Conservation (phyloP, 1,140 invertebrate species). For the Leptopilina clavipes region DNA sequence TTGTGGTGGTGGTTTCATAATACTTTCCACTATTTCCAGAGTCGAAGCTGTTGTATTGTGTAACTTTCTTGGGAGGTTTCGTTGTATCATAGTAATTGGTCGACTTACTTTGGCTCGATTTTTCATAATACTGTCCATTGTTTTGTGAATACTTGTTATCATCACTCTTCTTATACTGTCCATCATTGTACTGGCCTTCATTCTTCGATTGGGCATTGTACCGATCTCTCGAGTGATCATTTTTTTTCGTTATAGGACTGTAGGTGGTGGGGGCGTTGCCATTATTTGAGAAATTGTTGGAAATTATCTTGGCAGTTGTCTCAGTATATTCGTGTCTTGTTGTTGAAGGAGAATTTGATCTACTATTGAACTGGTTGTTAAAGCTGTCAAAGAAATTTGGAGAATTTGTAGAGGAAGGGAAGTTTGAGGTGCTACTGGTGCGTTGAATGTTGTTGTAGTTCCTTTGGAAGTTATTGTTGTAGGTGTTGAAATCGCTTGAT, state of each 20-base stretch:
- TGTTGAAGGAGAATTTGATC: conserved; percentile 50
- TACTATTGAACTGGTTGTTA: conserved; percentile 67
- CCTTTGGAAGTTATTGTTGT: conserved; percentile 66
- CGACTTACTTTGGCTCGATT: conserved; percentile 52
- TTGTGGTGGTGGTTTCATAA: conserved; percentile 68
- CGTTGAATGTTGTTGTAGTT: conserved; percentile 69
- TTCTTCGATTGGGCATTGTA: conserved; percentile 23
- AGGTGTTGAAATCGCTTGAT: conserved; percentile 62
- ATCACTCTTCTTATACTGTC: conserved; percentile 2
- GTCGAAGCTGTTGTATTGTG: conserved; percentile 66
- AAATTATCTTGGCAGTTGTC: conserved; percentile 63
- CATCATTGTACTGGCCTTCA: conserved; percentile 46
- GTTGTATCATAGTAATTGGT: conserved; percentile 65
- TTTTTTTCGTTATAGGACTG: conserved; percentile 68
- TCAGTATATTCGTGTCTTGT: conserved; percentile 55
- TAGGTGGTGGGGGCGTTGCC: conserved; percentile 75
- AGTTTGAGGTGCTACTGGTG: conserved; percentile 57
- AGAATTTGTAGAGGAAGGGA: conserved; percentile 62
- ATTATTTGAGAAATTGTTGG: conserved; percentile 72
- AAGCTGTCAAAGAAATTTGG: conserved; percentile 61
- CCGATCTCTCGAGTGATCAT: conserved; percentile 45
- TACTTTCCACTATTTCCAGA: conserved; percentile 61
- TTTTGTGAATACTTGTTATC: conserved; percentile 32
- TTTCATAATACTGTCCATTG: conserved; percentile 59
- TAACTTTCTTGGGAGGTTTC: conserved; percentile 65